Base-by-base conservation (phyloP, 2,113 vertebrate species). In the Panthera tigris region DNA sequence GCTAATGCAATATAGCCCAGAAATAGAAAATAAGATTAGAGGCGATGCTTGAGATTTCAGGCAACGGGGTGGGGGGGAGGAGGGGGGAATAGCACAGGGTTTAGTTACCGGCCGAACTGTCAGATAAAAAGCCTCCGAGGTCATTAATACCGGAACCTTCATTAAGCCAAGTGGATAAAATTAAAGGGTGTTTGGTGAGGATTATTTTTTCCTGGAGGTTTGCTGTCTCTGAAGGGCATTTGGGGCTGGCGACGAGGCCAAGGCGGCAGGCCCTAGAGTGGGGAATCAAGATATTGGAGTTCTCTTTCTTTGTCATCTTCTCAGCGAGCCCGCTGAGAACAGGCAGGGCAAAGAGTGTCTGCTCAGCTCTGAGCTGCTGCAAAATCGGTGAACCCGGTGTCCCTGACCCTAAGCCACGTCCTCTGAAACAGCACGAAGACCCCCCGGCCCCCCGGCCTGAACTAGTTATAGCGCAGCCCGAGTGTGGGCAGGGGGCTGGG, bases 21-120 rank as follows among this genome's bases (percentile, higher is more conserved):
- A 98, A 98, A 91, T 0, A 97, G 94, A 97, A 97, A 98, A 93
- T 94, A 97, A 98, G 97, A 97, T 97, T 97, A 98, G 98, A 98
- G 93, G 95, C 76, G 76, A 95, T 1, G 50, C 36, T 89, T 85
- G 73, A 94, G 88, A 95, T 94, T 96, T 90, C 96, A 96, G 94
- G 93, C 94, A 94, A 92, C 1, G 9, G 84, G 25, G 31, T 55
- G 36, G 33, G 8, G 87, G 66, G 18, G 25, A 3, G 36, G 45
- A 9, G 55, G 21, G 76, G 16, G 16, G 41, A 36, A 84, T 76
- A 96, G 81, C 45, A 15, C 71, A 81, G 95, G 52, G 86, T 98
- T 98, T 94, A 63, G 25, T 96, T 96, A 83, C 95, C 90, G 96
- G 96, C 79, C 94, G 97, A 96, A 98, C 96, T 7, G 48, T 94